These are phyloP conservation scores for Plebejus argus DNA, from an alignment of 2,888 invertebrate species.

Conservation along the genomic window DNA sequence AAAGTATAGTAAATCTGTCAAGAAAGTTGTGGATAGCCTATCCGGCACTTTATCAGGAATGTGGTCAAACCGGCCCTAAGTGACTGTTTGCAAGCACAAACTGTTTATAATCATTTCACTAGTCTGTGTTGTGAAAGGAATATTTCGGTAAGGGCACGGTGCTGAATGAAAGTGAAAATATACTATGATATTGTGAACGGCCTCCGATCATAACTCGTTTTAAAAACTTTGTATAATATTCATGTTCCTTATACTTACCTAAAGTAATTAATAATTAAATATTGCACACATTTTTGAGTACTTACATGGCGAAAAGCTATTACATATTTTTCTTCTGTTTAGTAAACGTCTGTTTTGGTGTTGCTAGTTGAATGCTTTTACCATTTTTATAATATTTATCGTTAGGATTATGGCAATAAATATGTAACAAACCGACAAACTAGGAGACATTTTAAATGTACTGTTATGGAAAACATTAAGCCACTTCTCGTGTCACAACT, in stretches of 20 bases:
- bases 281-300: background rate
- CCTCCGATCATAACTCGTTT: background rate
- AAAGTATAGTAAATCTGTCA: no score
- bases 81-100: no score
- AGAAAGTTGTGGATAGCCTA: no score
- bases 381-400: conserved; percentile 5
- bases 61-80: no score
- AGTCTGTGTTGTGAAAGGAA: no score
- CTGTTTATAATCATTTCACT: no score
- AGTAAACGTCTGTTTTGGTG: background rate
- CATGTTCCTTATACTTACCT: background rate
- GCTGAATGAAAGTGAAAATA: background rate
- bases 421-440: background rate
- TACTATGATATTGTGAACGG: background rate
- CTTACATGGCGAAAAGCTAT: background rate
- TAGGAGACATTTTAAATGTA: background rate
- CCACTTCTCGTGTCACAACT: no score
- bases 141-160: no score
- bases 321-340: no score
- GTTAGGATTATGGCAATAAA: background rate
- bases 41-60: no score
- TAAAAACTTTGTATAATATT: background rate
- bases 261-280: background rate
- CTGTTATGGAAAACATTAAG: background rate
- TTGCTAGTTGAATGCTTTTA: background rate